Conservation (phyloP, 1,140 invertebrate species). For the Steinernema khuongi region DNA sequence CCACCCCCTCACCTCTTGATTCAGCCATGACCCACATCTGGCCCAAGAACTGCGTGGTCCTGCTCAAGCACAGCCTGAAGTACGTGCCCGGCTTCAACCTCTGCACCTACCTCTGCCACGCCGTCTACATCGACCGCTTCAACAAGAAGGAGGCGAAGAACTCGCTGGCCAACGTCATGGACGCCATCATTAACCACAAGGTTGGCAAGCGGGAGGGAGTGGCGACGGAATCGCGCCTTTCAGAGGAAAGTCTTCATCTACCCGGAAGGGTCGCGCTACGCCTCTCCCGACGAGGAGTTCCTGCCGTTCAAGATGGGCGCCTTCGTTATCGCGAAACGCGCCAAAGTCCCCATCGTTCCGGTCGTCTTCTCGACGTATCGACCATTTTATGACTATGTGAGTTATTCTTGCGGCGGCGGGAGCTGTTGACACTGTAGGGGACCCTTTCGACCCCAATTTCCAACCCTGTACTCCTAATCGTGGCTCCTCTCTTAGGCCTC, state of each 20-base stretch:
- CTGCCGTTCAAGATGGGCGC: slow-evolving; percentile 63
- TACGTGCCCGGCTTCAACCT: slow-evolving; percentile 38
- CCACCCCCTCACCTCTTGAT: background rate
- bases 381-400: slow-evolving; percentile 33
- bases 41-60: slow-evolving; percentile 38
- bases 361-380: slow-evolving; percentile 36
- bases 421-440: no score
- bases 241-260: slow-evolving; percentile 60
- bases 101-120: slow-evolving; percentile 30
- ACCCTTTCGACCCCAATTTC: no score
- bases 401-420: no score
- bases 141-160: slow-evolving; percentile 37
- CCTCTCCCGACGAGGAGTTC: slow-evolving; percentile 49
- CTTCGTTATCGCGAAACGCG: slow-evolving; percentile 61
- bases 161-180: slow-evolving; percentile 31
- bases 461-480: background rate
- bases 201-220: no score
- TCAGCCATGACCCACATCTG: slow-evolving; percentile 36
- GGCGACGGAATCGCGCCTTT: slow-evolving; percentile 5
- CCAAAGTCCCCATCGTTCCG: slow-evolving; percentile 44
- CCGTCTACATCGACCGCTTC: slow-evolving; percentile 41
- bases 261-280: slow-evolving; percentile 61
- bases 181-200: slow-evolving; percentile 21
- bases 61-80: slow-evolving; percentile 35
- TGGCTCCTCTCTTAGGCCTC: slow-evolving; percentile 3